Evolutionary conservation across 2,113 vertebrate genomes (phyloP).

Genomic region (Apteryx owenii): DNA sequence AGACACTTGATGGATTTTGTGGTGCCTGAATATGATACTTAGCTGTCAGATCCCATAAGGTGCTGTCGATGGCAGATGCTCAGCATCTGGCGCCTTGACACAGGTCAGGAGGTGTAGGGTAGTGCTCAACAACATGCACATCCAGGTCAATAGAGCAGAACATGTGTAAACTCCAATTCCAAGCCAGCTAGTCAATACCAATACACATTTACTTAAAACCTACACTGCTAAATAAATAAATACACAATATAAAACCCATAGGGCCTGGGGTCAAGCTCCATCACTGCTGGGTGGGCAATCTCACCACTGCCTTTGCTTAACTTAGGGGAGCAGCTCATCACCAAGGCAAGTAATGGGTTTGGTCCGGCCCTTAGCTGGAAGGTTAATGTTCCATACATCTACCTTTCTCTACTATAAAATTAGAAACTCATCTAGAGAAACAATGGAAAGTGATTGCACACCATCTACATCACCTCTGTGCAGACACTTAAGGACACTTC

Average conservation of each 20-base stretch:
- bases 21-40: not conserved
- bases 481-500: constrained; percentile 14
- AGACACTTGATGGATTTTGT: not conserved
- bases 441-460: not conserved
- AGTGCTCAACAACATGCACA: rapidly evolving
- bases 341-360: not conserved
- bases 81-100: not conserved
- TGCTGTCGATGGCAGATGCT: rapidly evolving
- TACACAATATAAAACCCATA: not conserved
- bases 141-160: not conserved
- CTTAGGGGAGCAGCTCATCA: not conserved
- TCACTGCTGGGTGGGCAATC: not conserved
- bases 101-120: not conserved
- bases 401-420: not conserved
- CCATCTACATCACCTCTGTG: not conserved
- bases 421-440: not conserved
- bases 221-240: not conserved
- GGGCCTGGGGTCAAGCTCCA: not conserved
- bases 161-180: rapidly evolving
- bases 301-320: not conserved
- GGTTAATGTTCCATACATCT: not conserved
- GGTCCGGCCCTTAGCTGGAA: not conserved
- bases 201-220: not conserved
- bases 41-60: not conserved
- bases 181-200: not conserved